Evolutionary conservation across 2,113 vertebrate genomes (phyloP).

Genomic region (Perccottus glenii): DNA sequence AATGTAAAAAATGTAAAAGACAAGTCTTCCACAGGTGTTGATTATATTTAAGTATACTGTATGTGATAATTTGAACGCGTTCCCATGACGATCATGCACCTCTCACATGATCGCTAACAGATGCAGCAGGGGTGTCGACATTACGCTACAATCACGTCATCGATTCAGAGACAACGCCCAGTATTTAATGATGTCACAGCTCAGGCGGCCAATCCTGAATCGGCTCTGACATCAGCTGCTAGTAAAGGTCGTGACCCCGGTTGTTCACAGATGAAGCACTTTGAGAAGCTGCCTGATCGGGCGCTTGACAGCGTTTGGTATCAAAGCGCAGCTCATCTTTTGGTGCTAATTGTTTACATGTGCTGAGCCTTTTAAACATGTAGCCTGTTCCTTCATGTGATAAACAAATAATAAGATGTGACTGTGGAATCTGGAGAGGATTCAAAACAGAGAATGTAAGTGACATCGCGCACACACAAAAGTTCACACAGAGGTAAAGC

Average conservation of each 20-base stretch:
- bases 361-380: constrained; percentile 47
- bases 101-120: constrained; percentile 43
- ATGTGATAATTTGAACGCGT: constrained; percentile 5
- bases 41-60: constrained; percentile 7
- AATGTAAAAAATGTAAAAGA: not conserved
- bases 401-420: constrained; percentile 60
- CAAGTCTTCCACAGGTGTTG: not conserved
- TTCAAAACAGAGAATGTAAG: constrained; percentile 44
- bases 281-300: constrained; percentile 22
- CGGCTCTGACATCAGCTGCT: constrained; percentile 78
- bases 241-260: constrained; percentile 39
- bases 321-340: constrained; percentile 59
- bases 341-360: constrained; percentile 68
- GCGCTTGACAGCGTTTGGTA: constrained; percentile 34
- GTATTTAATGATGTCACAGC: constrained; percentile 48
- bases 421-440: constrained; percentile 55
- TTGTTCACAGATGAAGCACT: constrained; percentile 21
- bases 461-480: constrained; percentile 23
- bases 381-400: constrained; percentile 54
- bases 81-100: constrained; percentile 26
- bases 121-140: constrained; percentile 52
- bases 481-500: constrained; percentile 51
- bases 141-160: constrained; percentile 41
- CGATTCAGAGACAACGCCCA: constrained; percentile 46
- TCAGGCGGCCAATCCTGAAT: constrained; percentile 46